These are phyloP conservation scores for Drosophila nikananu DNA, from an alignment of 1,140 invertebrate species.

Conservation along the genomic window DNA sequence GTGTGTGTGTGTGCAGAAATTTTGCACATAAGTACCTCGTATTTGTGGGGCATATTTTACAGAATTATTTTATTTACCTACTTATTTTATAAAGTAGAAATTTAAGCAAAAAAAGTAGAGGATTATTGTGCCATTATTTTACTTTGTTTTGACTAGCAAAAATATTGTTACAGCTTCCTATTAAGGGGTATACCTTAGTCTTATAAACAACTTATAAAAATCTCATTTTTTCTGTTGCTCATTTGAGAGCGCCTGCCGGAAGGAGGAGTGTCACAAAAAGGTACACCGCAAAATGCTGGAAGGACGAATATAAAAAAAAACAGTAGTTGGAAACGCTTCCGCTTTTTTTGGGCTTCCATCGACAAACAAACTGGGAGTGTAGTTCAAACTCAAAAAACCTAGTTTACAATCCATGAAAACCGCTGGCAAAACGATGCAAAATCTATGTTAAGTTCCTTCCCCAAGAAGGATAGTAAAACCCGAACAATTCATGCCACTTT, in stretches of 20 bases:
- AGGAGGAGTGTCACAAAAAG: slow-evolving; percentile 55
- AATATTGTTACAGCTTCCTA: not conserved
- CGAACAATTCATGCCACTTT: slow-evolving; percentile 10
- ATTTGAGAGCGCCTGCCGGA: slow-evolving; percentile 30
- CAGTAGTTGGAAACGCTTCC: slow-evolving; percentile 62
- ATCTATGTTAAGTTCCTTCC: not conserved
- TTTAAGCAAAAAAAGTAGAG: not conserved
- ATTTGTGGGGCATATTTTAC: not conserved
- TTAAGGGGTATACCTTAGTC: not conserved
- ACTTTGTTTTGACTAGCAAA: no score
- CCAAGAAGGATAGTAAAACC: slow-evolving; percentile 4
- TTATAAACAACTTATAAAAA: not conserved
- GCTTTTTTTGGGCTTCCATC: slow-evolving; percentile 48
- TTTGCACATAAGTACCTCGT: not conserved
- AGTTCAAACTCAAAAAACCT: slow-evolving; percentile 13
- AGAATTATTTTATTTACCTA: not conserved
- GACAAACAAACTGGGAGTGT: slow-evolving; percentile 44
- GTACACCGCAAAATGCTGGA: slow-evolving; percentile 61
- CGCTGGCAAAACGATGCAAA: slow-evolving; percentile 6
- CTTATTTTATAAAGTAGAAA: not conserved
- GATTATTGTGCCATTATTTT: no score
- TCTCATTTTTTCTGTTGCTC: not conserved
- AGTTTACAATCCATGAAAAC: not conserved
- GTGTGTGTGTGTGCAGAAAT: slow-evolving; percentile 3
- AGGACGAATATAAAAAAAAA: slow-evolving; percentile 10